Evolutionary conservation across 2,888 invertebrate genomes (phyloP).

Genomic region (Nemurella pictetii): DNA sequence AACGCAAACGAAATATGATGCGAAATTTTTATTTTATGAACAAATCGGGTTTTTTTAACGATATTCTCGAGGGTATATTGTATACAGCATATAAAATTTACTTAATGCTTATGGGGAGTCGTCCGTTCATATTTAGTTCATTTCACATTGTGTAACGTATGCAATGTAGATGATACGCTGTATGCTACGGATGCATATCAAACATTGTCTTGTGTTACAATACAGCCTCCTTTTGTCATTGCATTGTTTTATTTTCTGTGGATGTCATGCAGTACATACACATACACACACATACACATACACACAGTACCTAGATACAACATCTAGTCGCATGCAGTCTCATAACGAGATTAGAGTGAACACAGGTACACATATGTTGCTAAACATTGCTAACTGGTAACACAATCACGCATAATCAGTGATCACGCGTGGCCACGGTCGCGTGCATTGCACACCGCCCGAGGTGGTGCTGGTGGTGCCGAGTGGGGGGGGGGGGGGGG

Average conservation of each 20-base stretch:
- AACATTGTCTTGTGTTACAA: neutral
- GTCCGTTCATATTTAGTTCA: neutral
- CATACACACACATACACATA: too few species aligned
- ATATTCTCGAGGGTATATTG: neutral
- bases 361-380: neutral
- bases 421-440: neutral
- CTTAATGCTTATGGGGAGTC: neutral
- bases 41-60: neutral
- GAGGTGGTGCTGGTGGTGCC: neutral
- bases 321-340: neutral
- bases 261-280: too few species aligned
- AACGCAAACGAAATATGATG: neutral
- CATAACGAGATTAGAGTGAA: neutral
- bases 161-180: neutral
- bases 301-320: neutral
- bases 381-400: neutral
- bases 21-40: neutral
- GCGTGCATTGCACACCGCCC: too few species aligned
- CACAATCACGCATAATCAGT: slow-evolving; percentile 10
- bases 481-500: neutral
- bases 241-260: neutral
- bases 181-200: neutral
- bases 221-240: neutral
- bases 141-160: neutral
- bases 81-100: neutral